Conservation (phyloP, 2,113 vertebrate genomes). For the Heterotis niloticus region DNA sequence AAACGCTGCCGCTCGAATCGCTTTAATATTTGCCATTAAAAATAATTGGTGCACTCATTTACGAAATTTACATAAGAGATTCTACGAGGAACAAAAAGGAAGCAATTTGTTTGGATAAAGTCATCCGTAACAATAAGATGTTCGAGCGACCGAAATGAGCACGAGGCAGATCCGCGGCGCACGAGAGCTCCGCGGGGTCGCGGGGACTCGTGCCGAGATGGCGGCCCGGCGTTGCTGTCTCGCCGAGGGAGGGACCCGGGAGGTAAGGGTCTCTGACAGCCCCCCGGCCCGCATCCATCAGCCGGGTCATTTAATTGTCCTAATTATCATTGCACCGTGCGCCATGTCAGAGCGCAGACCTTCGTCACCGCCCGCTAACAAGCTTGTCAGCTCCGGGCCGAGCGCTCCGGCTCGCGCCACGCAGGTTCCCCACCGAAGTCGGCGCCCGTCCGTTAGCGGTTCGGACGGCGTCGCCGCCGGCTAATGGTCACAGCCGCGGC, state of each 20-base stretch:
- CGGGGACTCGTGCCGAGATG: slow-evolving; percentile 2
- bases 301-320: slow-evolving; percentile 68
- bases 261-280: slow-evolving; percentile 51
- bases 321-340: slow-evolving; percentile 53
- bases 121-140: slow-evolving; percentile 27
- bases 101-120: slow-evolving; percentile 39
- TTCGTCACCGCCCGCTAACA: slow-evolving; percentile 49
- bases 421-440: not conserved
- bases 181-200: slow-evolving; percentile 8
- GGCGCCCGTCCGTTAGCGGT: slow-evolving; percentile 23
- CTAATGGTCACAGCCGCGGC: slow-evolving; percentile 19
- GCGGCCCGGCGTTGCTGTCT: slow-evolving; percentile 38
- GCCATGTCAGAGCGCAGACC: slow-evolving; percentile 22
- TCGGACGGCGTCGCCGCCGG: slow-evolving; percentile 24
- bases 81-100: slow-evolving; percentile 27
- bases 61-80: slow-evolving; percentile 37
- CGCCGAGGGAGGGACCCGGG: slow-evolving; percentile 6
- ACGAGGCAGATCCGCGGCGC: not conserved
- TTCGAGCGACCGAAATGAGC: not conserved
- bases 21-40: slow-evolving; percentile 51
- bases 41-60: slow-evolving; percentile 45
- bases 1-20: slow-evolving; percentile 35
- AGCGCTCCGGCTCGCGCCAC: not conserved
- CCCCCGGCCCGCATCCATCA: slow-evolving; percentile 63
- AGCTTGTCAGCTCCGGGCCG: slow-evolving; percentile 41